phyloP scores from a whole-genome alignment of 2,888 invertebrate species.

The Caenorhabditis afra region DNA sequence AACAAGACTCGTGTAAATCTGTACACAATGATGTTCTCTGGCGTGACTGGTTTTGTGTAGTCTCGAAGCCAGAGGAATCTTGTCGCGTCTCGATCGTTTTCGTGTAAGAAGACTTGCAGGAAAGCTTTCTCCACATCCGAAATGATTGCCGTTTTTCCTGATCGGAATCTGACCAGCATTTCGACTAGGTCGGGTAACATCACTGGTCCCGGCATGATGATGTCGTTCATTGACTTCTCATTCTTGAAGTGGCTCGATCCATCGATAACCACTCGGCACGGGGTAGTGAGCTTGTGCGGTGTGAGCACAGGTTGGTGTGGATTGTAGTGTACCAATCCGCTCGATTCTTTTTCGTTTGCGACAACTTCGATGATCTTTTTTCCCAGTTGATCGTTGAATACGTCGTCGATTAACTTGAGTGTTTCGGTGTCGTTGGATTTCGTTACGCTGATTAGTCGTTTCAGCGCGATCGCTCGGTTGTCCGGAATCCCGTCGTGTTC shows the following conservation, averaged over 20 bases:
- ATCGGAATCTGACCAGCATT: slow-evolving; percentile 53
- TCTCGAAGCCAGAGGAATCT: slow-evolving; percentile 60
- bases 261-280: slow-evolving; percentile 61
- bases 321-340: slow-evolving; percentile 37
- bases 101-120: slow-evolving; percentile 41
- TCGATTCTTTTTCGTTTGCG: not conserved
- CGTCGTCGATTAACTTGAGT: slow-evolving; percentile 20
- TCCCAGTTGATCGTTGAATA: slow-evolving; percentile 38
- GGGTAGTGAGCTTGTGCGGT: slow-evolving; percentile 50
- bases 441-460: slow-evolving; percentile 3
- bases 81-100: slow-evolving; percentile 35
- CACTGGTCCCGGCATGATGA: slow-evolving; percentile 51
- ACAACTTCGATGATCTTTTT: slow-evolving; percentile 52
- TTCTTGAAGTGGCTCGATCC: slow-evolving; percentile 40
- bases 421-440: too few relatives aligned
- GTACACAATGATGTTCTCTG: slow-evolving; percentile 38
- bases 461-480: slow-evolving; percentile 17
- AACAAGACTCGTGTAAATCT: slow-evolving; percentile 59
- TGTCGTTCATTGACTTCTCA: slow-evolving; percentile 54
- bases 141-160: slow-evolving; percentile 11
- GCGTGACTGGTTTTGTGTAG: slow-evolving; percentile 13
- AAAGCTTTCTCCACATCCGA: slow-evolving; percentile 67
- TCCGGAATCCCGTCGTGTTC: slow-evolving; percentile 4
- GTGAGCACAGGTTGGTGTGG: slow-evolving; percentile 62
- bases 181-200: slow-evolving; percentile 38